Percentiles rank a stretch among this genome's conserved stretches.
Conservation (phyloP, 2,797 vertebrate species). For the Lepilemur ruficaudatus region DNA sequence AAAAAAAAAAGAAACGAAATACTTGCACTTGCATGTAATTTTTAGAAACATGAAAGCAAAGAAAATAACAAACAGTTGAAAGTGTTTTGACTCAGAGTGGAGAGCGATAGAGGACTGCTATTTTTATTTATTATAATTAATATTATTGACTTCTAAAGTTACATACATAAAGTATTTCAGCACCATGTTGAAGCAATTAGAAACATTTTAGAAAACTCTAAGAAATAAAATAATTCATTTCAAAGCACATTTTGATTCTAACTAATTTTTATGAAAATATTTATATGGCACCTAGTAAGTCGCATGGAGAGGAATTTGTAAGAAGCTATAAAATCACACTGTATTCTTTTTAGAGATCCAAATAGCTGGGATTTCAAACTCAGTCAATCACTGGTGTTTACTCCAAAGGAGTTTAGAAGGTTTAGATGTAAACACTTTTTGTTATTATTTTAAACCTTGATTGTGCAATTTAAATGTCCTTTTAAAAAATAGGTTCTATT, state of each 20-base stretch:
- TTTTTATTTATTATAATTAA: background rate
- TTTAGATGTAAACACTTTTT: background rate
- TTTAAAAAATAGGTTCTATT: background rate
- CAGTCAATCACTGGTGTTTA: background rate
- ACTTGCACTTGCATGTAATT: background rate
- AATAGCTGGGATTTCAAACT: background rate
- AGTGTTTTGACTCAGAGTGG: background rate
- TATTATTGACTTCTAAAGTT: background rate
- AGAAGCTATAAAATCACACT: background rate
- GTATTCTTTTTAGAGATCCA: background rate
- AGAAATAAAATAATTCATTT: background rate
- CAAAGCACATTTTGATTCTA: constrained; percentile 37
- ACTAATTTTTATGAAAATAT: background rate
- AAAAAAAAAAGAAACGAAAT: background rate
- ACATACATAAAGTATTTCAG: background rate
- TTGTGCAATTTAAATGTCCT: background rate
- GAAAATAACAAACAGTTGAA: background rate
- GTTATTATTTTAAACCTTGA: constrained; percentile 13
- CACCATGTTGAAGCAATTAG: background rate
- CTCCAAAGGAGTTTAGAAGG: background rate
- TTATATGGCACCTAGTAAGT: background rate
- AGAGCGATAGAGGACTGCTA: background rate
- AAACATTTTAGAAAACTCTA: background rate
- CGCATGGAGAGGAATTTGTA: background rate
- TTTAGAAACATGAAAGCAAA: constrained; percentile 16